Evolutionary conservation across 2,888 invertebrate species (phyloP).

Genomic region (Pachycephus smyrnensis): DNA sequence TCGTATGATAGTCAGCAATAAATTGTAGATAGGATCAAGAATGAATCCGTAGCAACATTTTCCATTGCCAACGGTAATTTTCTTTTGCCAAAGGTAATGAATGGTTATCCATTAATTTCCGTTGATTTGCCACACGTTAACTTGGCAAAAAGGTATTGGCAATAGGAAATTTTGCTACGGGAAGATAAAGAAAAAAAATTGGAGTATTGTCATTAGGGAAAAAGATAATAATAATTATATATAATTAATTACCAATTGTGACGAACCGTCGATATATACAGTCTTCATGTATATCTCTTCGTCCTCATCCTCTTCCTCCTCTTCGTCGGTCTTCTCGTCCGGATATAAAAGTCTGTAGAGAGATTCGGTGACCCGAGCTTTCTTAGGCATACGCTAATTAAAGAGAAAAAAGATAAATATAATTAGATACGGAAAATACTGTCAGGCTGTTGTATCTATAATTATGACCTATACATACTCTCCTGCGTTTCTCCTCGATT

Average conservation of each 20-base stretch:
- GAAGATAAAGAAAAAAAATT: neutral
- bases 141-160: too few relatives aligned
- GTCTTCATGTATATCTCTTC: constrained; percentile 46
- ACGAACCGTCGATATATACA: constrained; percentile 36
- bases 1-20: neutral
- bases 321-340: constrained; percentile 27
- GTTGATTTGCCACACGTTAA: too few relatives aligned
- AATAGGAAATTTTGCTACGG: too few relatives aligned
- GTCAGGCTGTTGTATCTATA: neutral
- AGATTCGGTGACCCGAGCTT: constrained; percentile 41
- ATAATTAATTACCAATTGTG: constrained; percentile 35
- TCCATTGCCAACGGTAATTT: neutral
- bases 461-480: constrained; percentile 34
- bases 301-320: constrained; percentile 26
- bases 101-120: too few relatives aligned
- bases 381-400: constrained; percentile 37
- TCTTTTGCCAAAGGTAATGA: too few relatives aligned
- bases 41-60: constrained; percentile 3
- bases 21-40: neutral
- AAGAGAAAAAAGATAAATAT: neutral
- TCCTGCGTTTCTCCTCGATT: constrained; percentile 45
- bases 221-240: neutral
- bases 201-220: neutral
- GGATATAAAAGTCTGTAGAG: constrained; percentile 50
- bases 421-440: neutral